Evolutionary conservation across 2,888 invertebrate species (phyloP).

Genomic region (Lysandra coridon): DNA sequence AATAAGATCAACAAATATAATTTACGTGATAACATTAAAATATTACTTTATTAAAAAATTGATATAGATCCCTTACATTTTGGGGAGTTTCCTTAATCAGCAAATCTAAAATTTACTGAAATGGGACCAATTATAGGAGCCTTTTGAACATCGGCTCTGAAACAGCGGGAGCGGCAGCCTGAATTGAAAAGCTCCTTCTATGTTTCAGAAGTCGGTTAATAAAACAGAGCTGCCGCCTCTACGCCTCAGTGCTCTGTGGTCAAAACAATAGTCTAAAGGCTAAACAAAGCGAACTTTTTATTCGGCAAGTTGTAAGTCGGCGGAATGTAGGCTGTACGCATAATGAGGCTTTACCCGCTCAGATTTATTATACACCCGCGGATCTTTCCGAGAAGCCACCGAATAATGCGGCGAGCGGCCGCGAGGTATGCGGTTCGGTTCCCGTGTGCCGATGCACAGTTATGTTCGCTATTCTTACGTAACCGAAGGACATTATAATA

Average conservation of each 20-base stretch:
- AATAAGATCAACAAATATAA: no score
- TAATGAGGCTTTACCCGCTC: constrained; percentile 61
- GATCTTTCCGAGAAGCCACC: constrained; percentile 69
- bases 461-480: constrained; percentile 75
- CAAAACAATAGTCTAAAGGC: constrained; percentile 67
- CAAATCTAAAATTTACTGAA: no score
- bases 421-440: constrained; percentile 65
- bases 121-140: no score
- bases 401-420: constrained; percentile 58
- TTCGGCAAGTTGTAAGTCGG: constrained; percentile 56
- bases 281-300: constrained; percentile 60
- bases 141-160: no score
- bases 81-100: no score
- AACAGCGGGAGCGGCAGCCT: no score
- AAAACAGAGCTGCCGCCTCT: constrained; percentile 41
- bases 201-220: neutral
- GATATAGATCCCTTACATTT: no score
- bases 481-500: constrained; percentile 47
- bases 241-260: constrained; percentile 37
- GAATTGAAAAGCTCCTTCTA: neutral
- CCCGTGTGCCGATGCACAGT: constrained; percentile 64
- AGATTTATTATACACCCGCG: constrained; percentile 68
- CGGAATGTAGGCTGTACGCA: constrained; percentile 77
- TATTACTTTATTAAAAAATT: no score
- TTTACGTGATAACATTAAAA: no score